Conservation (phyloP, 2,888 invertebrate genomes). For the Drosophila anomalata region DNA sequence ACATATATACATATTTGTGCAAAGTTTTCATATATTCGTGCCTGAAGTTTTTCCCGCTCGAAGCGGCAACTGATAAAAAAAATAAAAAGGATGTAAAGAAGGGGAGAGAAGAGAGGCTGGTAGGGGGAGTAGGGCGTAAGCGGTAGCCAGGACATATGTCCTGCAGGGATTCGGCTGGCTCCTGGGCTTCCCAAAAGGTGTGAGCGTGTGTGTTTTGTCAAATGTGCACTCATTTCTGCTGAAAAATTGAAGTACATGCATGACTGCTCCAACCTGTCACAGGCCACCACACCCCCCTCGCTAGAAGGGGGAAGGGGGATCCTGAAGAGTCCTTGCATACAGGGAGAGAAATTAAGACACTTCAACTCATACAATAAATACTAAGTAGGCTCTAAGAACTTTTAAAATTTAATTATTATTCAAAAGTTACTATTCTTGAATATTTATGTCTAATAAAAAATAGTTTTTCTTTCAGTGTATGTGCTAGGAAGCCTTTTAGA, state of each 20-base stretch:
- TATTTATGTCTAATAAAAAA: neutral
- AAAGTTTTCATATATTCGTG: conserved; percentile 66
- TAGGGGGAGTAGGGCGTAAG: neutral
- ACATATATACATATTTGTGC: conserved; percentile 58
- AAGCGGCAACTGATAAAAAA: conserved; percentile 26
- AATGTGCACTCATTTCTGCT: conserved; percentile 77
- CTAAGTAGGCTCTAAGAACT: too few species aligned
- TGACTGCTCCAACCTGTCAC: conserved; percentile 66
- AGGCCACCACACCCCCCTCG: conserved; percentile 12
- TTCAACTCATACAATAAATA: too few species aligned
- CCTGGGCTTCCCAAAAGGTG: conserved; percentile 52
- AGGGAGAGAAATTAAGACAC: neutral
- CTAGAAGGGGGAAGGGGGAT: too few species aligned
- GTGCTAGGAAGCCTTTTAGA: conserved; percentile 57
- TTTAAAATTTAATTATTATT: too few species aligned
- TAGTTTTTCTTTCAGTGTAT: neutral
- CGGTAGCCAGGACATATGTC: conserved; percentile 60
- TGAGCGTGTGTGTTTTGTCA: conserved; percentile 67
- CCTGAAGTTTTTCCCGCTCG: conserved; percentile 42
- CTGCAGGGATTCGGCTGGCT: conserved; percentile 53
- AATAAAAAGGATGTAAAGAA: conserved; percentile 50
- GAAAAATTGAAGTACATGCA: conserved; percentile 78
- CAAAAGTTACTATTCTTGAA: neutral
- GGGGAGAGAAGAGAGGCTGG: conserved; percentile 5
- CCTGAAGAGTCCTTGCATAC: neutral